These are phyloP conservation scores for Murina feae DNA, from an alignment of 2,113 vertebrate species.

Conservation along the genomic window DNA sequence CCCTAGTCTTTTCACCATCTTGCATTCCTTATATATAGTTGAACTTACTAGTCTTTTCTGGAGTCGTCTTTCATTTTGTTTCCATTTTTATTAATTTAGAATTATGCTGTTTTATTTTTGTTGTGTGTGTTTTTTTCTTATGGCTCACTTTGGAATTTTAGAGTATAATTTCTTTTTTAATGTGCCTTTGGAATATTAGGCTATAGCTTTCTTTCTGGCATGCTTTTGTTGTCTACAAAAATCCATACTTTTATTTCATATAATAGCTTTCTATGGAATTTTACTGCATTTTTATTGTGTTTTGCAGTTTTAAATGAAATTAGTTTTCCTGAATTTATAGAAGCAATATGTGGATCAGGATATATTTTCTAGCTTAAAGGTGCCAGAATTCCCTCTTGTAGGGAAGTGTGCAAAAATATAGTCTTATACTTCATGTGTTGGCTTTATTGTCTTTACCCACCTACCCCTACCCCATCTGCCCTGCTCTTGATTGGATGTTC, in stretches of 20 bases:
- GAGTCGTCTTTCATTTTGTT: background rate
- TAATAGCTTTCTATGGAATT: background rate
- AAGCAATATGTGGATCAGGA: background rate
- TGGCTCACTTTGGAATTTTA: background rate
- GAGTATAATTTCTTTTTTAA: background rate
- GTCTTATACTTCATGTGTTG: background rate
- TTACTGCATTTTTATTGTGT: background rate
- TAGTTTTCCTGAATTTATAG: background rate
- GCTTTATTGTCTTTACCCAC: background rate
- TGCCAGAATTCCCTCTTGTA: background rate
- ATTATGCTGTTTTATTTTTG: background rate
- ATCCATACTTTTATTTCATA: background rate
- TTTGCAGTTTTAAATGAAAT: background rate
- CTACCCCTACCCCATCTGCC: background rate
- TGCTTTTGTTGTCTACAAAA: background rate
- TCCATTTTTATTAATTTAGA: background rate
- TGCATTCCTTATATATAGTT: background rate
- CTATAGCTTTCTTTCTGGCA: background rate
- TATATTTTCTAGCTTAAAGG: background rate
- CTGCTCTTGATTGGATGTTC: background rate
- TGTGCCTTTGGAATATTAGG: background rate
- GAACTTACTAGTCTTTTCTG: background rate
- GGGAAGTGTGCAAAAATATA: background rate
- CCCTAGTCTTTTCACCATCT: background rate
- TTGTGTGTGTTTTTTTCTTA: background rate